phyloP scores from a whole-genome alignment of 2,888 invertebrate species.

The Tipula vernalis region DNA sequence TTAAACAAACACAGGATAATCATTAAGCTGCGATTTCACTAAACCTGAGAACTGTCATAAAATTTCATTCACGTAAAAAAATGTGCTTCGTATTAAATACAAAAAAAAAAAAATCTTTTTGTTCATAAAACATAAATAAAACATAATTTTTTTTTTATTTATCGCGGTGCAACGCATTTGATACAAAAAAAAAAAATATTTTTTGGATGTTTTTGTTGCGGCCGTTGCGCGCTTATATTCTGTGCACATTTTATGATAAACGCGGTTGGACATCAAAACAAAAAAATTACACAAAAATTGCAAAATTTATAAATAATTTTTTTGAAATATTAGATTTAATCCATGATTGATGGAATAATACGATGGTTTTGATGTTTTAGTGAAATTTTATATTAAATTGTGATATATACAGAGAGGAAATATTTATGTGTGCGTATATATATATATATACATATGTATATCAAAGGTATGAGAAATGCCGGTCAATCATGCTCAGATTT shows the following conservation, averaged over 20 bases:
- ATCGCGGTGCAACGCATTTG: neutral
- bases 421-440: neutral
- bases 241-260: neutral
- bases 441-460: too few species aligned
- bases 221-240: neutral
- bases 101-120: neutral
- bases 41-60: neutral
- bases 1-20: too few species aligned
- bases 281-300: neutral
- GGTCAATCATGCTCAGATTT: neutral
- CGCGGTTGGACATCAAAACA: neutral
- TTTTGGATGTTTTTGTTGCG: neutral
- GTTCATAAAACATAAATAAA: neutral
- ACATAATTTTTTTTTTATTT: neutral
- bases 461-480: neutral
- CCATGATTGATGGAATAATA: neutral
- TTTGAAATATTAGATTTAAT: neutral
- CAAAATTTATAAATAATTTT: neutral
- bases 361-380: neutral
- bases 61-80: neutral
- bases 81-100: neutral
- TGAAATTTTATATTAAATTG: neutral
- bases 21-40: too few species aligned
- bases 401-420: neutral
- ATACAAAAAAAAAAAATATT: neutral